Base-by-base conservation (phyloP, 2,888 invertebrate genomes). In the Ichneumoninae sp. region DNA sequence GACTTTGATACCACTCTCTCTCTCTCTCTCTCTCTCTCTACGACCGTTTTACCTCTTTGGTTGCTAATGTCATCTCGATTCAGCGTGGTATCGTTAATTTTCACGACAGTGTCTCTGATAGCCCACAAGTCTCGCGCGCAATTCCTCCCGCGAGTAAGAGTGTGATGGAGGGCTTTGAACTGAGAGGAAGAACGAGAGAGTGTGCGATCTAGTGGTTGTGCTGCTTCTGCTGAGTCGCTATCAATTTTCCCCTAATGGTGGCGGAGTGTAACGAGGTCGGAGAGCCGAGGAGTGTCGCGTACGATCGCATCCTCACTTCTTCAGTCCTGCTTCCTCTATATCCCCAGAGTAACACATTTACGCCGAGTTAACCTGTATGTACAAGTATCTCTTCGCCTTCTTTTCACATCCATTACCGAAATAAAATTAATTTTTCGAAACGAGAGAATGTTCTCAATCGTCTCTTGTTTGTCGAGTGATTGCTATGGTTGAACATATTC, bases 191-290 rank as follows among this genome's bases (percentile, higher is more conserved):
- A 60, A 57, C n/a, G 85, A 86, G 80, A 74, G 81, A 75, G 73
- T n/a, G 44, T 26, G 44, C 36, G 19, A 66, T 75, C 60, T 73
- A 60, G 71, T 75, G 82, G 74, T 78, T 52, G 83, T 65, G 81
- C 54, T 54, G 54, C 22, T 57, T 57, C 54, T 26, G 54, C 54
- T 57, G 73, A 90, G 90, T 89, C 90, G 81, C 92, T 90, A 91
- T 91, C 91, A 92, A 91, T 92, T 92, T 91, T 90, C 90, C 88
- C 89, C 89, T 91, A 92, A 91, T 91, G 89, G 89, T 89, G 89
- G 89, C 88, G 88, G 89, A 86, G 86, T 88, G 88, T 91, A 91
- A 91, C 91, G 89, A 92, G 90, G 90, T 91, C 88, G 87, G 87
- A 90, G 89, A 89, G 88, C 80, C 85, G 88, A 57, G 71, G 75